phyloP scores from a whole-genome alignment of 2,113 vertebrate genomes.

The Dinomys branickii region DNA sequence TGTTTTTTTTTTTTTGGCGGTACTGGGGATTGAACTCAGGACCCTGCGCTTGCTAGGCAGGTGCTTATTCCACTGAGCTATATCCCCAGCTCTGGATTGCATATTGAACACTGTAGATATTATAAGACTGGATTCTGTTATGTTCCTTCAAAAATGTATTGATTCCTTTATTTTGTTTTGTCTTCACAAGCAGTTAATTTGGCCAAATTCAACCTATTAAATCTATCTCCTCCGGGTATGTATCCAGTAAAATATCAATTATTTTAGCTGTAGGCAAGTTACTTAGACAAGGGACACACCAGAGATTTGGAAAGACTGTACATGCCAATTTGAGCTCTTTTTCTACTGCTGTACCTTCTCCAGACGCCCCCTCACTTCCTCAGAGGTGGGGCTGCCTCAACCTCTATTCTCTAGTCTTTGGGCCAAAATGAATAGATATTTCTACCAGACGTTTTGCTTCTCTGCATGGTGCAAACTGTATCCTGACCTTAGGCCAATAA shows the following conservation, averaged over 20 bases:
- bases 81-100: no score
- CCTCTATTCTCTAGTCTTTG: neutral
- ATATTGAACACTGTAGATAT: neutral
- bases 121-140: neutral
- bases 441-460: slow-evolving; percentile 30
- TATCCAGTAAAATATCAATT: neutral
- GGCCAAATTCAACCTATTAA: neutral
- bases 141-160: neutral
- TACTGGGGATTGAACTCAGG: no score
- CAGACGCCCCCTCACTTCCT: neutral
- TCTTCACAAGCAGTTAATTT: slow-evolving; percentile 8
- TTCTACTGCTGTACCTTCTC: neutral
- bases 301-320: neutral
- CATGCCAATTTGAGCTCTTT: neutral
- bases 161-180: neutral
- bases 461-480: neutral
- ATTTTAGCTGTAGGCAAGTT: neutral
- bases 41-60: no score
- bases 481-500: neutral
- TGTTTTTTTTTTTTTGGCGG: no score
- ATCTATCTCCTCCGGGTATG: neutral
- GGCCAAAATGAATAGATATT: neutral
- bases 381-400: neutral
- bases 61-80: no score
- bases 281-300: neutral